Conservation (phyloP, 2,888 invertebrate species). For the Odontomyia ornata region DNA sequence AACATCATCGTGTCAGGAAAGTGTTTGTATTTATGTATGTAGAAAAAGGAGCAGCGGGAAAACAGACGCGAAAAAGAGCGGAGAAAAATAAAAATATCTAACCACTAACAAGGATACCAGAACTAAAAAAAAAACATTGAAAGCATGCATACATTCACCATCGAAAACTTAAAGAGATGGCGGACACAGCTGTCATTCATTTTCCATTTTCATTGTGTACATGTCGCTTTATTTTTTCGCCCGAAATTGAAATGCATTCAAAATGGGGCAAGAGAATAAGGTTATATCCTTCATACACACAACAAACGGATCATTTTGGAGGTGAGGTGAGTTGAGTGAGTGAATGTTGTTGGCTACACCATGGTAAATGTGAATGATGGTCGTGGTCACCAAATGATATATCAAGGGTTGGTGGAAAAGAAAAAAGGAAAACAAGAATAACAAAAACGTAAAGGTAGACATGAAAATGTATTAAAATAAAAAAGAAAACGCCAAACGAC, state of each 20-base stretch:
- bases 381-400: background rate
- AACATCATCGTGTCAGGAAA: background rate
- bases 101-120: background rate
- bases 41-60: background rate
- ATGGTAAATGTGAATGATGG: slow-evolving; percentile 14
- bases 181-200: slow-evolving; percentile 48
- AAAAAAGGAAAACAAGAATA: too few species aligned
- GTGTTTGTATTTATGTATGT: background rate
- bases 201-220: slow-evolving; percentile 37
- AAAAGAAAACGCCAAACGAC: background rate
- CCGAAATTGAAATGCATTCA: slow-evolving; percentile 26
- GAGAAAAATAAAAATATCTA: background rate
- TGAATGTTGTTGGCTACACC: background rate
- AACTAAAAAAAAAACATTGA: background rate
- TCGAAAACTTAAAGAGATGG: slow-evolving; percentile 38
- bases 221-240: background rate
- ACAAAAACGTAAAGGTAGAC: background rate
- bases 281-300: slow-evolving; percentile 24
- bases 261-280: slow-evolving; percentile 7
- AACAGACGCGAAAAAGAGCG: too few species aligned
- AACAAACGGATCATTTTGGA: background rate
- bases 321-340: background rate
- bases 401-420: background rate
- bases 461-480: background rate
- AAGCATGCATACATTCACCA: background rate